Evolutionary conservation across 2,888 invertebrate species (phyloP), one percentile per base, ranked within the genome.

Genomic region (Harpagoxenus sublaevis): DNA sequence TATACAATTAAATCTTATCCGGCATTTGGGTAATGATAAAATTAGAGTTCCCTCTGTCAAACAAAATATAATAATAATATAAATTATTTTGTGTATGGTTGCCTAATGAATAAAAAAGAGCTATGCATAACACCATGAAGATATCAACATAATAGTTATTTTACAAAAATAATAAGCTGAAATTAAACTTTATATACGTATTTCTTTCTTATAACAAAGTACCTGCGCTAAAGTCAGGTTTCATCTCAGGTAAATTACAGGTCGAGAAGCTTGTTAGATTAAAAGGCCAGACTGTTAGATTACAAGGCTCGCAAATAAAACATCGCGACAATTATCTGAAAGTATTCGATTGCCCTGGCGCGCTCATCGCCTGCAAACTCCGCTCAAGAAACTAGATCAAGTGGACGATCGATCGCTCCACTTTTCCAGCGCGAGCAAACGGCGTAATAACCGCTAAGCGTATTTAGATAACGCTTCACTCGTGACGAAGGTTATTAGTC

Each of bases 351-450:
- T 82, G 81, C 81, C 63, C 65, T 79, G 45, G 35, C 86, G 84
- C 85, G 84, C 85, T 88, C 85, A 87, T 60, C 55, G 85, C 63
- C 65, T 51, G 74, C 68, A 86, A 88, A 88, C 66, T 86, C n/a
- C 9, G 53, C 48, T 71, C 42, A 68, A 68, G 82, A 79, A 89
- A 89, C 89, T 90, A 75, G 89, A 86, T 82, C 89, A 85, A 87
- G 84, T 81, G 84, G 83, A 53, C 81, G 85, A 90, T 90, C 90
- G 89, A 90, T 90, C 87, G 90, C 71, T 87, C 88, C 55, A 90
- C 87, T 88, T 90, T 90, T 87, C 84, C 68, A 86, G 87, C 84
- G 87, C 83, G 84, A 84, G 87, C 45, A 82, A 86, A 81, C 85
- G 86, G 89, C 88, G 87, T 89, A 89, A 88, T 87, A 89, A 87